A percentile compares a stretch with the other conserved stretches of the same genome.
phyloP scores from a whole-genome alignment of 2,797 vertebrate species.

The Stomatorhinus walkeri region DNA sequence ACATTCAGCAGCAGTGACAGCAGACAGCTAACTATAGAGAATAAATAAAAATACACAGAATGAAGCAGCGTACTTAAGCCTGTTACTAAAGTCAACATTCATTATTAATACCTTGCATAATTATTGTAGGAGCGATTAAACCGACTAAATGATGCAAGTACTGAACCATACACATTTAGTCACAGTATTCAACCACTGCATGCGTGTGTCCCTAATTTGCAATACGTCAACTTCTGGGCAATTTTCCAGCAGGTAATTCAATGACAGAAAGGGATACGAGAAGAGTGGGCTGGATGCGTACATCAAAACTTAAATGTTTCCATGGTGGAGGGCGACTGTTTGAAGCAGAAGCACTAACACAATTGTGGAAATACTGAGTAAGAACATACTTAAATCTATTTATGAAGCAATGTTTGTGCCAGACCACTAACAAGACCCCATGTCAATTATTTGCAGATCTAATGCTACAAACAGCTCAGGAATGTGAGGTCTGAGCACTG shows the following conservation, averaged over 20 bases:
- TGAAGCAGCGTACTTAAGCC: background rate
- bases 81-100: background rate
- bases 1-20: background rate
- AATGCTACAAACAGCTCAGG: background rate
- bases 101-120: background rate
- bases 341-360: background rate
- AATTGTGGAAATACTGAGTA: background rate
- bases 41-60: background rate
- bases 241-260: background rate
- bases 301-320: background rate
- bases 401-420: background rate
- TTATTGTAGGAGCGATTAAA: background rate
- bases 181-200: background rate
- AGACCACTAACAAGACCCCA: background rate
- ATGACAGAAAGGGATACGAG: background rate
- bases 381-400: background rate
- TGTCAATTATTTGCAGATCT: background rate
- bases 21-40: background rate
- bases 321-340: background rate
- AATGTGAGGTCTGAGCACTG: background rate
- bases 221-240: background rate
- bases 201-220: background rate
- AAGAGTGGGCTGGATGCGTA: background rate
- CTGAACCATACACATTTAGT: background rate
- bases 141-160: background rate